Conservation (phyloP, 1,140 invertebrate genomes). For the Lepidotrigona ventralis region DNA sequence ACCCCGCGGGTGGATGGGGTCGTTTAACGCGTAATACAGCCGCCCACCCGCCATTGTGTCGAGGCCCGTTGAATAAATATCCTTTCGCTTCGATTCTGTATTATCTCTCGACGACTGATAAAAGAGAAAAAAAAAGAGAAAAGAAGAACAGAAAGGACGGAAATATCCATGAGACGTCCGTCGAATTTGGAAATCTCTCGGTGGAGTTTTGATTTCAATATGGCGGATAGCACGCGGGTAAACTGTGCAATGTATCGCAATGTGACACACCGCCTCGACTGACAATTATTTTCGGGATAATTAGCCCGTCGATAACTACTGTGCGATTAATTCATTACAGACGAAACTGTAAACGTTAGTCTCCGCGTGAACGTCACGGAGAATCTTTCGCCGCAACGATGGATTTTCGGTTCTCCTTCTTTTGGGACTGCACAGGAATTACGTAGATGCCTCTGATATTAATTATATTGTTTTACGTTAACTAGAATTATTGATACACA, state of each 20-base stretch:
- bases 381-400: background rate
- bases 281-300: constrained; percentile 5
- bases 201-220: background rate
- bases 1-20: constrained; percentile 5
- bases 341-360: background rate
- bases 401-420: background rate
- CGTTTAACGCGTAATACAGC: constrained; percentile 27
- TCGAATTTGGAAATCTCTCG: background rate
- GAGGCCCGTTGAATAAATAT: constrained; percentile 15
- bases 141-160: too few relatives aligned
- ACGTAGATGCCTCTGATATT: background rate
- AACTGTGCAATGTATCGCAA: background rate
- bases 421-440: background rate
- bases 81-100: too few relatives aligned
- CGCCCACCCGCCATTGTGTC: constrained; percentile 15
- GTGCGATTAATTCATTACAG: background rate
- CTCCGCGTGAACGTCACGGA: too few relatives aligned
- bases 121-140: too few relatives aligned
- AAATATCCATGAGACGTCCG: background rate
- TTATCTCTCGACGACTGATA: background rate
- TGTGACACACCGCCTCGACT: too few relatives aligned
- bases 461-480: too few relatives aligned
- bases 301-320: constrained; percentile 11
- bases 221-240: too few relatives aligned
- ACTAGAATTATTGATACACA: too few relatives aligned